Evolutionary conservation across 2,113 vertebrate species (phyloP), one percentile per base, ranked within the genome.

Genomic region (Dryoscopus gambensis): DNA sequence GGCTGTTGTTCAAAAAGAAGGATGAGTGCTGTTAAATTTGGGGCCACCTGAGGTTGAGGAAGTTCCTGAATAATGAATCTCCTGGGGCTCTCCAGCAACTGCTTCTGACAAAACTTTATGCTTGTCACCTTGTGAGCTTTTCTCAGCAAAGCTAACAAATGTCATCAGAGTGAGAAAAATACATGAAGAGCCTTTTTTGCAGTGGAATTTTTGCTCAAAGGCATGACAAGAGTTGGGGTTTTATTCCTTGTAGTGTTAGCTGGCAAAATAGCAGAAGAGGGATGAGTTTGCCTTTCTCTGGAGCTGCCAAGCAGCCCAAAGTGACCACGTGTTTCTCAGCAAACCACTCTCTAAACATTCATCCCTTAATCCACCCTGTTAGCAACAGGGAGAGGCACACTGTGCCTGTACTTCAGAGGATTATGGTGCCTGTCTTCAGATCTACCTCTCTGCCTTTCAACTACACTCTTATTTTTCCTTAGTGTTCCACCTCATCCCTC

Each of bases 11-110:
- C 74, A 74, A 55, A 90, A 84, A 94, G 69, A 92, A 75, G 69
- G 70, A 91, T 96, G 79, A 96, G 27, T 57, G 50, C 55, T 60
- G 55, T 76, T 86, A 82, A 82, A 81, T 75, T 91, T 86, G 76
- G 64, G 86, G 77, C 60, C 67, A 87, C 60, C 82, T 78, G 84
- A 94, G 35, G 89, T 28, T 75, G 87, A 94, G 79, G 73, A 79
- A 96, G 82, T 93, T 91, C 91, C 93, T 91, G 75, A 94, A 88
- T 91, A 96, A 94, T 77, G 52, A 70, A 79, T 94, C 59, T 91
- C 74, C 71, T 79, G 84, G 82, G 76, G 69, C 33, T 20, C 37
- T 84, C 92, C 80, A 88, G 84, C 4, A 4, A 70, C 24, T n/a
- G 44, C 62, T 94, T 92, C 82, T 93, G 88, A 73, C 57, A 79